phyloP scores from a whole-genome alignment of 2,888 invertebrate species.

The Melanargia galathea region DNA sequence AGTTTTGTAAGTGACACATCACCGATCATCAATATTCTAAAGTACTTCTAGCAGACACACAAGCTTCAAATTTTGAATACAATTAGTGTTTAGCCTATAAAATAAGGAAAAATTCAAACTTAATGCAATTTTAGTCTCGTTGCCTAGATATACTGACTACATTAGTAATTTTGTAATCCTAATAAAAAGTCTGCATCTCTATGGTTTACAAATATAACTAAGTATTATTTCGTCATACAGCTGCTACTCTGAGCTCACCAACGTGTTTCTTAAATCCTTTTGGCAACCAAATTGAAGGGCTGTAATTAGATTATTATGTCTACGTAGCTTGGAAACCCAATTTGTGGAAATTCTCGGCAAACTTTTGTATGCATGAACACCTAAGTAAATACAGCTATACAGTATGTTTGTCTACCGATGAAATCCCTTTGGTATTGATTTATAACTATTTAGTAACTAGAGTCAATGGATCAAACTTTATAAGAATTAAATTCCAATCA shows the following conservation, averaged over 20 bases:
- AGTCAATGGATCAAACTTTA: neutral
- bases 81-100: too few relatives aligned
- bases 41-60: too few relatives aligned
- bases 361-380: neutral
- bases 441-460: neutral
- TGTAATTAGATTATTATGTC: neutral
- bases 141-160: too few relatives aligned
- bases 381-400: neutral
- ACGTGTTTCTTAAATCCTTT: conserved; percentile 2
- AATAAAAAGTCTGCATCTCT: too few relatives aligned
- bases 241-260: neutral
- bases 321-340: conserved; percentile 2
- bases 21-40: too few relatives aligned
- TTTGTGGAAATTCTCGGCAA: neutral
- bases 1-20: too few relatives aligned
- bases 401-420: neutral
- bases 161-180: too few relatives aligned
- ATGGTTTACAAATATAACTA: too few relatives aligned
- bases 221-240: neutral
- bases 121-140: too few relatives aligned
- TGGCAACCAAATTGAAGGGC: neutral
- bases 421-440: neutral
- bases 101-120: too few relatives aligned
- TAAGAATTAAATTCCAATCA: neutral
- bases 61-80: too few relatives aligned